Conservation (phyloP, 2,797 vertebrate genomes). For the Graptemys geographica region DNA sequence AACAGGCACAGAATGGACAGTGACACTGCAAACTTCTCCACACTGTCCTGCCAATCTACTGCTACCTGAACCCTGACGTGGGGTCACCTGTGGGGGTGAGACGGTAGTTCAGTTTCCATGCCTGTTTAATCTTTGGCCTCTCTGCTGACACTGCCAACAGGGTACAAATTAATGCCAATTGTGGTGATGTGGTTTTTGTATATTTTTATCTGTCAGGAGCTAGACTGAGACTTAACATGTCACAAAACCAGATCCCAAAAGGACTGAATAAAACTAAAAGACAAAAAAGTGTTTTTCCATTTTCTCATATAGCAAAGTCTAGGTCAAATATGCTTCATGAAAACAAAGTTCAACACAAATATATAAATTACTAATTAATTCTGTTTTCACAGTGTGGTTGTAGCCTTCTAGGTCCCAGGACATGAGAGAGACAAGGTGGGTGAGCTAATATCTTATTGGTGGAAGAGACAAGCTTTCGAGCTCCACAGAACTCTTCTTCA, state of each 20-base stretch:
- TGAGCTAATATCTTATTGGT: neutral
- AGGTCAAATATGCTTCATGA: neutral
- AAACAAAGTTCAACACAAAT: conserved; percentile 1
- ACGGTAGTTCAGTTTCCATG: neutral
- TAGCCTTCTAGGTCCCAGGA: neutral
- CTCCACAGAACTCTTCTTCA: neutral
- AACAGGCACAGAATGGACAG: conserved; percentile 19
- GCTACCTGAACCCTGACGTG: conserved; percentile 20
- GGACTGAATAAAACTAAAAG: neutral
- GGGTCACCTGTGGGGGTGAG: neutral
- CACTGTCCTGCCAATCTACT: neutral
- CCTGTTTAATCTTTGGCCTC: neutral
- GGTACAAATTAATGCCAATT: accelerated
- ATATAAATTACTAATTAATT: neutral
- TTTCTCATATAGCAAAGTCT: neutral
- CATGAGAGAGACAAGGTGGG: neutral
- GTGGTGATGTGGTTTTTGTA: accelerated
- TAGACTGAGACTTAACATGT: neutral
- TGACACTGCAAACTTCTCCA: conserved; percentile 27
- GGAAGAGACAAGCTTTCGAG: neutral
- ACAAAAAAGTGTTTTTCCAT: neutral
- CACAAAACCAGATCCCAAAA: neutral
- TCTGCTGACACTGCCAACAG: neutral
- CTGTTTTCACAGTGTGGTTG: neutral
- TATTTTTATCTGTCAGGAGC: neutral